phyloP scores from a whole-genome alignment of 2,888 invertebrate species.

The Cheilosia urbana region DNA sequence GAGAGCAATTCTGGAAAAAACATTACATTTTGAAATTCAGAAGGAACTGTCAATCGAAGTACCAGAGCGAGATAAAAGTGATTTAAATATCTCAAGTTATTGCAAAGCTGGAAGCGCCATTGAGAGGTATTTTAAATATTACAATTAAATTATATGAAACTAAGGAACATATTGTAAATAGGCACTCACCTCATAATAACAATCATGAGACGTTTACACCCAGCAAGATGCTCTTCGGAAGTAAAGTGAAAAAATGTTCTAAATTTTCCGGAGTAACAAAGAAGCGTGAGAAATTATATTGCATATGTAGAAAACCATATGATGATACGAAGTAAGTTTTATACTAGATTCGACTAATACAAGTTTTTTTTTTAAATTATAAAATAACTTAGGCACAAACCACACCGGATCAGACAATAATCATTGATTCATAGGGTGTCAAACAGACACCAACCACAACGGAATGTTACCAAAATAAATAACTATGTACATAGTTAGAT shows the following conservation, averaged over 20 bases:
- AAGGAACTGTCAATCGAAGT: constrained; percentile 89
- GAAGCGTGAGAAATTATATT: constrained; percentile 93
- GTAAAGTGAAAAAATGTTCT: constrained; percentile 56
- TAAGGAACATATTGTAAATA: neutral
- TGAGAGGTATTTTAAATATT: constrained; percentile 46
- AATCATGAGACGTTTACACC: constrained; percentile 28
- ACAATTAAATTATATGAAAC: neutral
- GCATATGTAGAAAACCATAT: constrained; percentile 96
- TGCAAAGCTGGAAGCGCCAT: constrained; percentile 17
- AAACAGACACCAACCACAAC: too few species aligned
- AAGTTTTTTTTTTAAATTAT: too few species aligned
- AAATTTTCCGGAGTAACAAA: constrained; percentile 79
- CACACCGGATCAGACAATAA: too few species aligned
- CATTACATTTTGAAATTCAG: constrained; percentile 94
- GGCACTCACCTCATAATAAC: constrained; percentile 31
- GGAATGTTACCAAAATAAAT: too few species aligned
- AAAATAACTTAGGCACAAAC: neutral
- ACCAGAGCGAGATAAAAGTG: constrained; percentile 26
- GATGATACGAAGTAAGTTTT: constrained; percentile 93
- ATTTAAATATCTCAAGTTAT: constrained; percentile 15
- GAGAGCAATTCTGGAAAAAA: constrained; percentile 93
- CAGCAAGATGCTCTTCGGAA: constrained; percentile 16
- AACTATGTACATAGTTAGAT: too few species aligned
- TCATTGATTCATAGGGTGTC: too few species aligned
- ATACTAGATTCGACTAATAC: too few species aligned